Base-by-base conservation (phyloP, 2,888 invertebrate genomes). In the Harmothoe impar region DNA sequence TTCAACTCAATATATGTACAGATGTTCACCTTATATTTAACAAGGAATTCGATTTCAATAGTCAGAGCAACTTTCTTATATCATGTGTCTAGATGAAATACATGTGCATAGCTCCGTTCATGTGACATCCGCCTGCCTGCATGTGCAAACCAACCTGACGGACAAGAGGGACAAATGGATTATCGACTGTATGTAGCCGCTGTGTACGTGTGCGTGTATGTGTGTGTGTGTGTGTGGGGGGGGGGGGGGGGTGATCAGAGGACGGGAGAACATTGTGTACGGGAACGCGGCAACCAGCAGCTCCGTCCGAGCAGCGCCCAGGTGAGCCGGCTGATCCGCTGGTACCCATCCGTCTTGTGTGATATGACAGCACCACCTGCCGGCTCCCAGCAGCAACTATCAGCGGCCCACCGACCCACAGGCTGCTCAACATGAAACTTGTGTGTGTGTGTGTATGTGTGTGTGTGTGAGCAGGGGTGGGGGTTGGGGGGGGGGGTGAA, bases 281-380 rank as follows among this genome's bases (percentile, higher is more conserved):
- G 15, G 29, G 15, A 72, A 23, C 72, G 29, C 72, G 29, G 25
- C 0, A 62, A 62, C 62, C 62, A 62, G 62, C 62, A n/a, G 62
- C n/a, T 3, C 43, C 43, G 10, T 7, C 43, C 43, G 43, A 43
- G 12, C 62, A 15, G 62, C 20, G 12, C 35, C 81, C 81, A 81
- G 81, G 81, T 81, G 81, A 81, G 81, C n/a, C 29, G 7, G 7
- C 81, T 81, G 81, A 81, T 81, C 81, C 81, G 33, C 81, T 43
- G 43, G 81, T 81, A 81, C 81, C 43, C 81, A 81, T 81, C 81
- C 35, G 81, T 81, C 81, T 81, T 81, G 81, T 81, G 81, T 81
- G 81, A 81, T 81, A 81, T 81, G 81, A 81, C 81, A 81, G 81
- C 43, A 35, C 20, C 81, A 81, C 81, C 81, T 81, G 81, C 81